Evolutionary conservation across 2,113 vertebrate genomes (phyloP), one percentile per base, ranked within the genome.

Genomic region (Brachirus orientalis): DNA sequence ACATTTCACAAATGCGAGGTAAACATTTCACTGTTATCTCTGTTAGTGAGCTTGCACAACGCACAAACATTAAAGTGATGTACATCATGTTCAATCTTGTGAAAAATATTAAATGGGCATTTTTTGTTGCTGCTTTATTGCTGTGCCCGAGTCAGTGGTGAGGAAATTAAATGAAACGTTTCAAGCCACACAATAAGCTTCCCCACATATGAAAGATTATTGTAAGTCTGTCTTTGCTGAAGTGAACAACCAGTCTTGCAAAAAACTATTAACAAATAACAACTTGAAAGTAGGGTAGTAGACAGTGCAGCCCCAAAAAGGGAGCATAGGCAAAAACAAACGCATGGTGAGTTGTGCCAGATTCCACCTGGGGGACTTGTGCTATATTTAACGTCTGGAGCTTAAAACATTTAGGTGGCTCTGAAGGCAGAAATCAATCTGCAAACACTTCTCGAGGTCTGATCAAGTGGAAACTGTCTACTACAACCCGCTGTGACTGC

Each of bases 201-300:
- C n/a, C n/a, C n/a, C n/a, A n/a, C n/a, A n/a, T n/a, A 28, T 28
- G 5, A 28, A 5, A 2, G 2, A 28, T 28, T 28, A 28, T 6
- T 28, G 3, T 28, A 28, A 28, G 28, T 28, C 3, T 28, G 3
- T 28, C 28, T 58, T 41, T 46, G 46, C 40, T 56, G 43, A 66
- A 3, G 6, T 28, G 28, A 6, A 28, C 36, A 68, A 6, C 5
- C 7, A 14, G 18, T 6, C 10, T 18, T 33, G n/a, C 28, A 51
- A 3, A 28, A 6, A 28, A n/a, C n/a, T n/a, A n/a, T n/a, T 28
- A 28, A 48, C 54, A 58, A 76, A 72, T 62, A 60, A 60, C 36
- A 75, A 50, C 63, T 61, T 64, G 50, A 73, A 84, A 88, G 63
- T 81, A 73, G 66, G 81, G n/a, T 77, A 84, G n/a, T 77, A 84